Conservation (phyloP, 2,113 vertebrate species). For the Periophthalmus modestus region DNA sequence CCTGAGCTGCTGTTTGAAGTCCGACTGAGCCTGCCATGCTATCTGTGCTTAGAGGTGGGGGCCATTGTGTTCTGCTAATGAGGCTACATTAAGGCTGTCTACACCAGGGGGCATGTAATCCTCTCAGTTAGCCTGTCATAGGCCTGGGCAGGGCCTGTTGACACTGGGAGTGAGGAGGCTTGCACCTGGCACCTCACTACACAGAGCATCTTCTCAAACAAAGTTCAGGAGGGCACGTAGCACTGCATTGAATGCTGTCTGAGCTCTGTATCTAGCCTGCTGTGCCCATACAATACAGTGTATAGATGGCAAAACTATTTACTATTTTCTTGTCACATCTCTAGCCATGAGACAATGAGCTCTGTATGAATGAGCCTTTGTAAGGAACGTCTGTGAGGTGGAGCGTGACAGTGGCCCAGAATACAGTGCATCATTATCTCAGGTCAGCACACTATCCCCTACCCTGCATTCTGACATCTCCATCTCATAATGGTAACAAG, state of each 20-base stretch:
- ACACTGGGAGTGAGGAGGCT: conserved; percentile 61
- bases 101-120: conserved; percentile 78
- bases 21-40: conserved; percentile 54
- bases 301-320: conserved; percentile 19
- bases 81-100: conserved; percentile 71
- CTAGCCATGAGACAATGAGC: conserved; percentile 59
- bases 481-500: neutral
- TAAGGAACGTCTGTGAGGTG: conserved; percentile 52
- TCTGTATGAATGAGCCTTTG: conserved; percentile 61
- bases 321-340: conserved; percentile 49
- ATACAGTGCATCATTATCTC: conserved; percentile 60
- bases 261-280: conserved; percentile 75
- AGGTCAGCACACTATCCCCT: conserved; percentile 12
- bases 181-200: conserved; percentile 40
- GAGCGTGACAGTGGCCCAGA: conserved; percentile 14
- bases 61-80: conserved; percentile 80
- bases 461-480: conserved; percentile 14
- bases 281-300: conserved; percentile 81
- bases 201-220: conserved; percentile 66
- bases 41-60: conserved; percentile 68
- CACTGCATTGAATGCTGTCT: conserved; percentile 74
- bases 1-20: conserved; percentile 53
- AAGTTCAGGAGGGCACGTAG: conserved; percentile 26
- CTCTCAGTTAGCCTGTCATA: conserved; percentile 64
- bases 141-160: conserved; percentile 70